Evolutionary conservation across 2,797 vertebrate genomes (phyloP).

Genomic region (Fistularia tabacaria): DNA sequence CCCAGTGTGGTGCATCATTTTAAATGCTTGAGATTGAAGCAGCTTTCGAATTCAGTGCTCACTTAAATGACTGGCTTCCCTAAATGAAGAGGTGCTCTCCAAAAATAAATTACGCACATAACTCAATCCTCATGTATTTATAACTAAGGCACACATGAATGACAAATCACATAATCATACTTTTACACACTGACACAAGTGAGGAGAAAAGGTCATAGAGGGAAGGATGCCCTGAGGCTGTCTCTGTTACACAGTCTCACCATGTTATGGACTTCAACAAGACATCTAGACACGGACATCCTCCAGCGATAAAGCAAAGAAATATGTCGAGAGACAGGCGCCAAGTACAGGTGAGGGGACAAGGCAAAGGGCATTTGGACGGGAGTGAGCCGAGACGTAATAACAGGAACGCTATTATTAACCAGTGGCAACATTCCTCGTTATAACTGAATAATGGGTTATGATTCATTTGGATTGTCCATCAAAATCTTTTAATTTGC

Average conservation of each 20-base stretch:
- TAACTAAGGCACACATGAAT: neutral
- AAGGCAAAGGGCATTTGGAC: neutral
- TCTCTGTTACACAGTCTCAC: slow-evolving; percentile 8
- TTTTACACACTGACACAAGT: slow-evolving; percentile 1
- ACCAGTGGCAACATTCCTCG: too few species aligned
- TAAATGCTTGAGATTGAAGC: slow-evolving; percentile 8
- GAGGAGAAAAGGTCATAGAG: neutral
- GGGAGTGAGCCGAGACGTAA: neutral
- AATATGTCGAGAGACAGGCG: neutral
- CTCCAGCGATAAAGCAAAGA: slow-evolving; percentile 10
- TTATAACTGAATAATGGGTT: too few species aligned
- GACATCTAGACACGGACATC: slow-evolving; percentile 33
- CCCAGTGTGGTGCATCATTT: slow-evolving; percentile 38
- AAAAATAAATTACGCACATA: slow-evolving; percentile 9
- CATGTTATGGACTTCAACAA: slow-evolving; percentile 43
- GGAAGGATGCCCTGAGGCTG: slow-evolving; percentile 1
- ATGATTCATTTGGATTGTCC: too few species aligned
- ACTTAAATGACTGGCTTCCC: slow-evolving; percentile 22
- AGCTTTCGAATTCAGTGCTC: slow-evolving; percentile 11
- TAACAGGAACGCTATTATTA: too few species aligned
- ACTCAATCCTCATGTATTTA: neutral
- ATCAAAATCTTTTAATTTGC: too few species aligned
- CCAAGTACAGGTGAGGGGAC: neutral
- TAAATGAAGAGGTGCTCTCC: slow-evolving; percentile 17
- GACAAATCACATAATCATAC: slow-evolving; percentile 1